phyloP scores from a whole-genome alignment of 2,113 vertebrate species.

The Prionailurus bengalensis region DNA sequence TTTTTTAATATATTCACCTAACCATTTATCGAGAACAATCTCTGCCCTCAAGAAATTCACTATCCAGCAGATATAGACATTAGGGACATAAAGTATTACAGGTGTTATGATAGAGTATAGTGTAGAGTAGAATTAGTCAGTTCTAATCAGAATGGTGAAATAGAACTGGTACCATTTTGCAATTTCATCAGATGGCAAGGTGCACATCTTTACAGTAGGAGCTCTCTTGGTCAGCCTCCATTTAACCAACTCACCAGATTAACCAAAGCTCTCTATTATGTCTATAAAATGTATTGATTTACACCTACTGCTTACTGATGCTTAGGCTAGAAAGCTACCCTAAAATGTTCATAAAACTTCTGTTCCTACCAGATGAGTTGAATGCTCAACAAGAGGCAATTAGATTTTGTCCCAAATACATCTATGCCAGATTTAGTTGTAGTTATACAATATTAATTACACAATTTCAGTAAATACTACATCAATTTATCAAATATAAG shows the following conservation, averaged over 20 bases:
- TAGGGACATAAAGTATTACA: background rate
- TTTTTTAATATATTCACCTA: background rate
- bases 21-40: background rate
- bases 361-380: background rate
- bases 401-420: background rate
- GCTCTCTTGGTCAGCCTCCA: background rate
- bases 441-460: background rate
- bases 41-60: background rate
- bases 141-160: background rate
- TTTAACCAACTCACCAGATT: background rate
- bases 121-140: background rate
- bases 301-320: background rate
- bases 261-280: background rate
- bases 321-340: background rate
- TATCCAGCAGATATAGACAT: background rate
- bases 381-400: background rate
- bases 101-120: background rate
- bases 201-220: background rate
- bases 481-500: background rate
- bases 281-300: background rate
- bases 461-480: slow-evolving; percentile 29
- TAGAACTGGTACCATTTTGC: background rate
- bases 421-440: background rate
- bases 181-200: background rate
- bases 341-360: background rate